These are phyloP conservation scores for Cepaea hortensis DNA, from an alignment of 2,888 invertebrate genomes.

Conservation along the genomic window DNA sequence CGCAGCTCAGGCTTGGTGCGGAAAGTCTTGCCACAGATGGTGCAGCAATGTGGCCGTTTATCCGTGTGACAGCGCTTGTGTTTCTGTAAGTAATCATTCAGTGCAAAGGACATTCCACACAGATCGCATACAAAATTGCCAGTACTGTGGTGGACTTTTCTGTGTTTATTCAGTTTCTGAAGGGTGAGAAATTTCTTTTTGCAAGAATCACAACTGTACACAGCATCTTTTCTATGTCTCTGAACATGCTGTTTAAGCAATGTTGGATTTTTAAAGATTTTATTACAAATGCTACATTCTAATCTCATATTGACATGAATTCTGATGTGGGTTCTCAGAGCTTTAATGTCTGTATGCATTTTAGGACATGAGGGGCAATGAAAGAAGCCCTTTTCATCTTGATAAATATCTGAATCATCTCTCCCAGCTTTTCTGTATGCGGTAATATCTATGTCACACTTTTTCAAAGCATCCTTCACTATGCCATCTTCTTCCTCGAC, in stretches of 20 bases:
- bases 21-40: conserved; percentile 46
- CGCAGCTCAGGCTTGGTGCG: conserved; percentile 47
- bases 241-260: conserved; percentile 48
- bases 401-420: conserved; percentile 31
- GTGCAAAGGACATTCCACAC: conserved; percentile 47
- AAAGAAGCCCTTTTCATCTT: conserved; percentile 41
- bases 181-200: conserved; percentile 47
- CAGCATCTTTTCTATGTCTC: conserved; percentile 45
- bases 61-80: conserved; percentile 47
- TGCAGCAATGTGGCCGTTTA: conserved; percentile 44
- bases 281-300: conserved; percentile 45
- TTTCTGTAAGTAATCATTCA: conserved; percentile 47
- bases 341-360: conserved; percentile 46
- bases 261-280: conserved; percentile 44
- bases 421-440: conserved; percentile 42
- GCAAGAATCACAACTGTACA: conserved; percentile 46
- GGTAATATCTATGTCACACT: conserved; percentile 43
- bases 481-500: conserved; percentile 47
- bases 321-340: conserved; percentile 45
- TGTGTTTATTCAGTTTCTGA: conserved; percentile 48
- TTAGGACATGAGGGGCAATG: conserved; percentile 47
- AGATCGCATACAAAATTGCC: conserved; percentile 48
- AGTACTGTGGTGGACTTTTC: conserved; percentile 43
- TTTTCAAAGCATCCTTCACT: conserved; percentile 43
- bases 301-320: conserved; percentile 48